Conservation (phyloP, 2,797 vertebrate genomes). For the Bucorvus abyssinicus region DNA sequence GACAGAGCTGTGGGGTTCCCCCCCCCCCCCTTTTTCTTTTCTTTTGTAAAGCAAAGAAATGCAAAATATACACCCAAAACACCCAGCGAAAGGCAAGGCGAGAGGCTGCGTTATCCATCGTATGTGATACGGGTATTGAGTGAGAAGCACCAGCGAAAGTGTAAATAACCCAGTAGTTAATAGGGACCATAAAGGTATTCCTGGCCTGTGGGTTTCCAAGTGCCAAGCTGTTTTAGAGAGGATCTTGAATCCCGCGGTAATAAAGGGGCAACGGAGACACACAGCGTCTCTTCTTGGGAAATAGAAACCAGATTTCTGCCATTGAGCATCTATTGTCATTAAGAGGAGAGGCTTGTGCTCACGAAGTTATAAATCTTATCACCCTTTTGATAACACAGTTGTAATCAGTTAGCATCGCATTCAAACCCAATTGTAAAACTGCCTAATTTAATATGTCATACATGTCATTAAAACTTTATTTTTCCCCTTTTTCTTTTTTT, state of each 20-base stretch:
- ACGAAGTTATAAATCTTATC: constrained; percentile 79
- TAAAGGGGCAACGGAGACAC: constrained; percentile 57
- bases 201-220: constrained; percentile 60
- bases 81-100: background rate
- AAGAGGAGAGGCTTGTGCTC: constrained; percentile 71
- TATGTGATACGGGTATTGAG: constrained; percentile 46
- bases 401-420: constrained; percentile 76
- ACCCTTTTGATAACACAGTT: constrained; percentile 78
- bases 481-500: background rate
- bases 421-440: constrained; percentile 76
- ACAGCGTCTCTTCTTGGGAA: constrained; percentile 56
- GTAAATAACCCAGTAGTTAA: constrained; percentile 64
- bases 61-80: constrained; percentile 40
- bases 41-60: constrained; percentile 53
- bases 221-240: constrained; percentile 48
- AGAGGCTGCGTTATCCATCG: constrained; percentile 3
- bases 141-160: constrained; percentile 63
- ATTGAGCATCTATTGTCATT: constrained; percentile 71
- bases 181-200: constrained; percentile 66
- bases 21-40: too few relatives aligned
- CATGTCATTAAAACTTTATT: constrained; percentile 73
- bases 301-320: constrained; percentile 72
- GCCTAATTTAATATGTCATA: constrained; percentile 76
- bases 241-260: constrained; percentile 48
- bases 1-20: background rate